Conservation (phyloP, 2,888 invertebrate species). For the Idaea aversata region DNA sequence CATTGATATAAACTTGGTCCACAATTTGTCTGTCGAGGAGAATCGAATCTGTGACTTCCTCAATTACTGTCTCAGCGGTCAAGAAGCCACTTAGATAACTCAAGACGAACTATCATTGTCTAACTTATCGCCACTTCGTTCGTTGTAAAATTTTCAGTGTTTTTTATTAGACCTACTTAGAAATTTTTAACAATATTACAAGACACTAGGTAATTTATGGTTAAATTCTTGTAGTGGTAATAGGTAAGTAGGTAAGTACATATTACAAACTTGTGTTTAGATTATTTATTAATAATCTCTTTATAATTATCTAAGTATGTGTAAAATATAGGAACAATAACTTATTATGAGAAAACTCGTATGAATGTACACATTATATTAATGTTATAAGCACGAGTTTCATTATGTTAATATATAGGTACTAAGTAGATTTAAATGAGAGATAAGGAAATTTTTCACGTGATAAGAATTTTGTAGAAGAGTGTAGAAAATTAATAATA, state of each 20-base stretch:
- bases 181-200: background rate
- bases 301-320: background rate
- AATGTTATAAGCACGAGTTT: constrained; percentile 1
- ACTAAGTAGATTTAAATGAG: constrained; percentile 41
- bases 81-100: constrained; percentile 10
- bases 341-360: background rate
- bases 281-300: background rate
- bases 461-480: constrained; percentile 48
- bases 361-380: constrained; percentile 7
- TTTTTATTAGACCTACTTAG: background rate
- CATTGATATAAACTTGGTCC: background rate
- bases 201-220: too few relatives aligned
- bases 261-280: background rate
- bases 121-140: constrained; percentile 12
- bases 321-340: background rate
- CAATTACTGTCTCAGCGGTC: constrained; percentile 37
- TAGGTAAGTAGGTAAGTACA: too few relatives aligned
- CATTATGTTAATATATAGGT: constrained; percentile 24
- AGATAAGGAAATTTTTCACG: constrained; percentile 54
- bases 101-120: constrained; percentile 18
- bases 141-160: background rate
- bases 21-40: constrained; percentile 20
- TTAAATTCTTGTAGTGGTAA: too few relatives aligned
- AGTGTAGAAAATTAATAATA: background rate
- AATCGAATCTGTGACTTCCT: constrained; percentile 55